Conservation (phyloP, 2,888 invertebrate species). For the Polia nebulosa region DNA sequence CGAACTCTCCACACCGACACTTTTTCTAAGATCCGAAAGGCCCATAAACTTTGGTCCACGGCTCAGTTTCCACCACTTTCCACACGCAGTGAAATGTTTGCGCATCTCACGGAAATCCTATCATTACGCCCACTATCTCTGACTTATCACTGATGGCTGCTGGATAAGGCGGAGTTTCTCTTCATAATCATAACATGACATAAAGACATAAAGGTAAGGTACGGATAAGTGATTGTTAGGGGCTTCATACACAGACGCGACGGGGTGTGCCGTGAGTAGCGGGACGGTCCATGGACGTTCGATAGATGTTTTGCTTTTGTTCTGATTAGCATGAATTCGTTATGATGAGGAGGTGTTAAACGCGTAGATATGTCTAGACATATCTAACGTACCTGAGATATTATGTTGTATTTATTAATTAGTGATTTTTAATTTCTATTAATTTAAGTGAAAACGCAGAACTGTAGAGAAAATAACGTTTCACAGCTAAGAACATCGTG, state of each 20-base stretch:
- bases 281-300: not conserved
- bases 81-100: constrained; percentile 79
- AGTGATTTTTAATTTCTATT: no score
- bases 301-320: not conserved
- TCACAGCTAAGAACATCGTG: no score
- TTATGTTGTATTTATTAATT: no score
- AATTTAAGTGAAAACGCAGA: no score
- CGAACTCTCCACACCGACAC: constrained; percentile 16
- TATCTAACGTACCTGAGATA: no score
- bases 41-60: constrained; percentile 48
- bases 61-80: constrained; percentile 75
- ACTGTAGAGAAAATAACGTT: not conserved
- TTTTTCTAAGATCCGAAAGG: constrained; percentile 33
- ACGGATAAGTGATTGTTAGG: constrained; percentile 29
- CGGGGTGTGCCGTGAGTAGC: not conserved
- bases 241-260: not conserved
- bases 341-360: no score
- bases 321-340: no score
- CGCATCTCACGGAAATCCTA: constrained; percentile 77
- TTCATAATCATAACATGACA: constrained; percentile 51
- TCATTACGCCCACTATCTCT: constrained; percentile 74
- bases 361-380: no score
- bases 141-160: constrained; percentile 56
- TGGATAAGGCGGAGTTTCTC: constrained; percentile 52
- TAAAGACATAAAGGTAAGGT: constrained; percentile 19